Percentiles rank a stretch among this genome's conserved stretches.
These are phyloP conservation scores for Numenius phaeopus DNA, from an alignment of 2,797 vertebrate genomes.

Conservation along the genomic window DNA sequence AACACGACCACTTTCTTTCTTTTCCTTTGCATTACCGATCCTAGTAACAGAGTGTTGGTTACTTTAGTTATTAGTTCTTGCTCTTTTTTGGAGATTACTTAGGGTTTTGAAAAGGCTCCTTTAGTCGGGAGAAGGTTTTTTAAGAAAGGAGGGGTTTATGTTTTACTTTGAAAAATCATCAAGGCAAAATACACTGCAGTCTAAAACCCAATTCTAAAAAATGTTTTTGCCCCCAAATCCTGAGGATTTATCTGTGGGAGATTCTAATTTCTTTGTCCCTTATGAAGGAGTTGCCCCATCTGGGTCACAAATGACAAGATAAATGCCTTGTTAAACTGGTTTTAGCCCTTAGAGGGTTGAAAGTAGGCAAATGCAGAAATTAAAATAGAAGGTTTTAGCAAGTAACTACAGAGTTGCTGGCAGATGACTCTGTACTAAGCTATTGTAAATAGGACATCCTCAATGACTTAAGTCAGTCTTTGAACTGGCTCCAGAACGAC, in stretches of 20 bases:
- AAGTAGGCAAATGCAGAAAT: conserved; percentile 70
- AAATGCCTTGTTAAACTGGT: conserved; percentile 61
- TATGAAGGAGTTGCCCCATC: conserved; percentile 26
- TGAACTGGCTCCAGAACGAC: conserved; percentile 46
- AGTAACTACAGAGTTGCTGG: conserved; percentile 63
- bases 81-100: neutral
- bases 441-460: conserved; percentile 59
- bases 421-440: conserved; percentile 53
- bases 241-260: conserved; percentile 17
- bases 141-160: neutral
- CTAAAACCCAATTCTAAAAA: neutral
- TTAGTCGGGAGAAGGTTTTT: neutral
- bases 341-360: conserved; percentile 61
- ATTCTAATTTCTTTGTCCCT: conserved; percentile 22
- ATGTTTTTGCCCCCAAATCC: neutral
- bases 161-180: neutral
- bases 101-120: neutral
- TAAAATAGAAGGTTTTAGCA: conserved; percentile 66
- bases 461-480: conserved; percentile 50
- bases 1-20: accelerated
- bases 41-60: neutral
- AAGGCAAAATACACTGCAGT: neutral
- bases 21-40: neutral
- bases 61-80: neutral
- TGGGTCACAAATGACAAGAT: conserved; percentile 57